Base-by-base conservation (phyloP, 2,888 invertebrate species). In the Xestia xanthographa region DNA sequence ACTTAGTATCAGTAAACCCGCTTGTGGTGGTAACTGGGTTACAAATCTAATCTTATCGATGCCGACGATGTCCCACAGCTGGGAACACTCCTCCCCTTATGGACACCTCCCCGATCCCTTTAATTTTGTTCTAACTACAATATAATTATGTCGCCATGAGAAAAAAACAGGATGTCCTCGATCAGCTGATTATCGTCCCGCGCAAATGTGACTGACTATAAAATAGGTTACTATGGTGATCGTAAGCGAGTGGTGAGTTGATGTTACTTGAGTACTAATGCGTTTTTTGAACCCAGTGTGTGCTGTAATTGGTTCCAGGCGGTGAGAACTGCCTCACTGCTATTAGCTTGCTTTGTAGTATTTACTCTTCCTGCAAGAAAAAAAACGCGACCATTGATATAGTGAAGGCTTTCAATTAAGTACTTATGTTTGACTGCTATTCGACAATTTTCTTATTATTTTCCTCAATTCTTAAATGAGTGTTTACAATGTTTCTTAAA, bases 281-380 rank as follows among this genome's bases (percentile, higher is more conserved):
- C 85, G 88, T 71, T 82, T 87, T 86, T 84, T 87, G 88, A 86
- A 78, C 87, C 45, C 77, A 70, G 53, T 38, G 58, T 67, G 71
- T 70, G 66, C 50, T 76, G 73, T 79, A 79, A 78, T 71, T 77
- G 82, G 65, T 72, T 75, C 66, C 65, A 73, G n/a, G 53, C 60
- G 65, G 70, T 68, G 41, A 41, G 69, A 66, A 83, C 70, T 73
- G 83, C 58, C 60, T 66, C 20, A 26, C 34, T 43, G 29, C 62
- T 62, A 43, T 76, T 66, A 72, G 48, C 45, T 48, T 62, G 45
- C 38, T 22, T 53, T 58, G 48, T n/a, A 80, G 41, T 38, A 62
- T 38, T 38, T 75, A 12, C 68, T 67, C 14, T 6, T 17, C 12
- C 38, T 66, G 41, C 17, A 43, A 53, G 29, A 38, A 43, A 75